These are phyloP conservation scores for Sphaerodactylus townsendi DNA, from an alignment of 2,113 vertebrate species.

Conservation along the genomic window DNA sequence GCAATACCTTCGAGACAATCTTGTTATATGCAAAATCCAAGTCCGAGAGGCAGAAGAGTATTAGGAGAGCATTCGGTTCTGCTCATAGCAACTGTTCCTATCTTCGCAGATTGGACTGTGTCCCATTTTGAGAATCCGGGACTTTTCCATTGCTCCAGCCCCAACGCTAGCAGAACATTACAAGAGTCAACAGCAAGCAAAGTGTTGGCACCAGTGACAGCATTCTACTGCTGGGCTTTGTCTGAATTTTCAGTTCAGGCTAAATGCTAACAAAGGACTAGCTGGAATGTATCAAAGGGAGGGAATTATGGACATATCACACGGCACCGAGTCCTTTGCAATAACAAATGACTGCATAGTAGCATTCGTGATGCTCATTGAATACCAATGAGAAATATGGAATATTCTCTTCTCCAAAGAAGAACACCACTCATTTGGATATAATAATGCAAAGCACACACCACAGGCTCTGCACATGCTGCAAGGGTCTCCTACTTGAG, in stretches of 20 bases:
- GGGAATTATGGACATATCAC: slow-evolving; percentile 49
- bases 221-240: slow-evolving; percentile 9
- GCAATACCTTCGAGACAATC: not conserved
- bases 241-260: slow-evolving; percentile 29
- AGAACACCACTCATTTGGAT: slow-evolving; percentile 42
- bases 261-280: slow-evolving; percentile 55
- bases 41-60: not conserved
- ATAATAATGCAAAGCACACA: slow-evolving; percentile 27
- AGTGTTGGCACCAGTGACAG: slow-evolving; percentile 41
- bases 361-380: slow-evolving; percentile 55
- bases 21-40: not conserved
- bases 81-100: not conserved
- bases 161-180: slow-evolving; percentile 24
- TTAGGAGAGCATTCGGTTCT: not conserved
- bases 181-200: slow-evolving; percentile 20
- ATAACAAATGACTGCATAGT: slow-evolving; percentile 65
- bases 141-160: slow-evolving; percentile 8
- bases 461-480: not conserved
- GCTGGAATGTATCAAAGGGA: slow-evolving; percentile 61
- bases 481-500: not conserved
- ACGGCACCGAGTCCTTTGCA: slow-evolving; percentile 60
- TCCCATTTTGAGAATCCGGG: not conserved
- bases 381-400: slow-evolving; percentile 58
- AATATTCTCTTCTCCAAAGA: slow-evolving; percentile 45
- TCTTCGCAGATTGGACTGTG: not conserved